These are phyloP conservation scores for Parnassius apollo DNA, from an alignment of 2,888 invertebrate species.

Conservation along the genomic window DNA sequence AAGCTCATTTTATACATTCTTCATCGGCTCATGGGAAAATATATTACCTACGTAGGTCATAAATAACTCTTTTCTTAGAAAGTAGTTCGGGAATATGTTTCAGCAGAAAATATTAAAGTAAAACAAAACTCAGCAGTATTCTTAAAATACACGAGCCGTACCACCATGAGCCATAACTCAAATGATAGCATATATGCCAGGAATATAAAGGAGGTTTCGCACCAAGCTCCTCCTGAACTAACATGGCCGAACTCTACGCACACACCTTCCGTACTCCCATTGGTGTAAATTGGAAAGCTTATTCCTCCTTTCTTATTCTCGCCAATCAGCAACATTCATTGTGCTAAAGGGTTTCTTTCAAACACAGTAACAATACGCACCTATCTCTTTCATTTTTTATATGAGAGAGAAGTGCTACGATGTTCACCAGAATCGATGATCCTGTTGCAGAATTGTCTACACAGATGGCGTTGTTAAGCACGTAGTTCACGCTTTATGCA, in stretches of 20 bases:
- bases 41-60: slow-evolving; percentile 21
- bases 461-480: slow-evolving; percentile 61
- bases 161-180: slow-evolving; percentile 74
- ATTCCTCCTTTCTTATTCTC: slow-evolving; percentile 52
- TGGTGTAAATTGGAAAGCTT: slow-evolving; percentile 62
- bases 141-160: slow-evolving; percentile 63
- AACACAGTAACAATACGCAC: slow-evolving; percentile 55
- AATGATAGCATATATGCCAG: slow-evolving; percentile 76
- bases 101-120: slow-evolving; percentile 47
- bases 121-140: slow-evolving; percentile 63
- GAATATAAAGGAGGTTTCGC: slow-evolving; percentile 78
- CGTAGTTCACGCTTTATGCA: slow-evolving; percentile 46
- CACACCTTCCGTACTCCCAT: slow-evolving; percentile 53
- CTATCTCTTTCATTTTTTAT: slow-evolving; percentile 58
- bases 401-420: slow-evolving; percentile 53
- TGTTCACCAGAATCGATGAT: slow-evolving; percentile 47
- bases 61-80: slow-evolving; percentile 36
- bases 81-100: slow-evolving; percentile 45
- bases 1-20: slow-evolving; percentile 18
- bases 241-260: slow-evolving; percentile 66
- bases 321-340: slow-evolving; percentile 65
- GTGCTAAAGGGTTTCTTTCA: slow-evolving; percentile 60
- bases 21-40: slow-evolving; percentile 10
- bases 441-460: slow-evolving; percentile 32
- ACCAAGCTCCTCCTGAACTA: slow-evolving; percentile 69